phyloP scores from a whole-genome alignment of 2,113 vertebrate species.

The Erythrocercus mccallii region DNA sequence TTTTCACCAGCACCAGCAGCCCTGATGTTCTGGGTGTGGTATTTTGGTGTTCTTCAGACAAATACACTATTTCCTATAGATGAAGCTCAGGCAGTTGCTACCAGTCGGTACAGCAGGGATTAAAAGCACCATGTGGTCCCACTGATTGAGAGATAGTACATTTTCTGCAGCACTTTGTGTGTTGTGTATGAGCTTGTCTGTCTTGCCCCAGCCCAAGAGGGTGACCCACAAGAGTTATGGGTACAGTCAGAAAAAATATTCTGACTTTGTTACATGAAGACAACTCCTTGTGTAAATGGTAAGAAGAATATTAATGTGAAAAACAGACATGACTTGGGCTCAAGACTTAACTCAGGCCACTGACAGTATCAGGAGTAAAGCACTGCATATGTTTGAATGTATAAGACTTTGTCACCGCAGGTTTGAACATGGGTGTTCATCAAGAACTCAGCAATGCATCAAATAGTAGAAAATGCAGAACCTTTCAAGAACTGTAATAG shows the following conservation, averaged over 20 bases:
- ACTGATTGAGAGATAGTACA: background rate
- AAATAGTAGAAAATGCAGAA: background rate
- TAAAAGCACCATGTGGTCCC: background rate
- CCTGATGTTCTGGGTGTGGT: background rate
- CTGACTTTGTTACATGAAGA: accelerated
- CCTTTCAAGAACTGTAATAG: background rate
- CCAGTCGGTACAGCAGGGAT: background rate
- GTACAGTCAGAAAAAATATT: background rate
- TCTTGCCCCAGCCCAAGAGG: background rate
- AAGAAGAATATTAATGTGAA: background rate
- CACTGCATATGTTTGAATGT: background rate
- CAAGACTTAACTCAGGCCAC: background rate
- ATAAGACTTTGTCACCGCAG: background rate
- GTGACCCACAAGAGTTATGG: background rate
- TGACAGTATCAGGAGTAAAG: background rate
- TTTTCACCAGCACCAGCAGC: background rate
- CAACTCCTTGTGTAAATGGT: background rate
- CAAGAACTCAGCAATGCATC: background rate
- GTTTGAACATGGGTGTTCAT: background rate
- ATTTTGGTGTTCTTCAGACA: background rate
- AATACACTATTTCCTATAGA: background rate
- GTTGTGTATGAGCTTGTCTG: background rate
- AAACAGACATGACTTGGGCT: background rate
- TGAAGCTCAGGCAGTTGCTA: background rate
- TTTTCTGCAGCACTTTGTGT: background rate